Percentiles rank a stretch among this genome's conserved stretches.
Evolutionary conservation across 2,797 vertebrate genomes (phyloP).

Genomic region (Tenualosa ilisha): DNA sequence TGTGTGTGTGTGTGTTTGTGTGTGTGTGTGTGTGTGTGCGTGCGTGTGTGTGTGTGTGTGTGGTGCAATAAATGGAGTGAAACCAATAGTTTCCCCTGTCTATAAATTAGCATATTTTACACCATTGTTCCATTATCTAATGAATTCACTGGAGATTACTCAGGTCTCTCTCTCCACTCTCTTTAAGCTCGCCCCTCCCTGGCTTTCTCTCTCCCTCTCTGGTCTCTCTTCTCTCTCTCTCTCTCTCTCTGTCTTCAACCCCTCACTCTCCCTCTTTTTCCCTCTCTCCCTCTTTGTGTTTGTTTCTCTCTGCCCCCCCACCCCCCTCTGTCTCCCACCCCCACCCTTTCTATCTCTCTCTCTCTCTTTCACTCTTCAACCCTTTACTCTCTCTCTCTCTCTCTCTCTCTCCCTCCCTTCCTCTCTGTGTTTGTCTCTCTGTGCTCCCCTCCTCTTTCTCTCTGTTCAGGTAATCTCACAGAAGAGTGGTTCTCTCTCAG

Average conservation of each 20-base stretch:
- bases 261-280: not conserved
- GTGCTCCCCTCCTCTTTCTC: not conserved
- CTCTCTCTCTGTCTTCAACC: not conserved
- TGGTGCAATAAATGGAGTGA: not conserved
- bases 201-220: not conserved
- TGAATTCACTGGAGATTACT: constrained; percentile 1
- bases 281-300: not conserved
- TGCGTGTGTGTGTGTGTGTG: not conserved
- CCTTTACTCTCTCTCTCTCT: not conserved
- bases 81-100: not conserved
- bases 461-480: constrained; percentile 21
- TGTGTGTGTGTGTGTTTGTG: not conserved
- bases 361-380: not conserved
- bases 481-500: constrained; percentile 16
- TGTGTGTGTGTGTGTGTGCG: not conserved
- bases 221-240: not conserved
- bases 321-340: not conserved
- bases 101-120: constrained; percentile 12
- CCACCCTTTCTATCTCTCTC: not conserved
- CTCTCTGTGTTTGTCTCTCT: not conserved
- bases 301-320: not conserved
- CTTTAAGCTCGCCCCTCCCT: constrained; percentile 14
- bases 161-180: not conserved
- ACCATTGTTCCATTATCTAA: constrained; percentile 12
- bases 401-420: not conserved